Percentiles rank a stretch among this genome's conserved stretches.
Evolutionary conservation across 2,113 vertebrate genomes (phyloP).

Genomic region (Stigmatopora argus): DNA sequence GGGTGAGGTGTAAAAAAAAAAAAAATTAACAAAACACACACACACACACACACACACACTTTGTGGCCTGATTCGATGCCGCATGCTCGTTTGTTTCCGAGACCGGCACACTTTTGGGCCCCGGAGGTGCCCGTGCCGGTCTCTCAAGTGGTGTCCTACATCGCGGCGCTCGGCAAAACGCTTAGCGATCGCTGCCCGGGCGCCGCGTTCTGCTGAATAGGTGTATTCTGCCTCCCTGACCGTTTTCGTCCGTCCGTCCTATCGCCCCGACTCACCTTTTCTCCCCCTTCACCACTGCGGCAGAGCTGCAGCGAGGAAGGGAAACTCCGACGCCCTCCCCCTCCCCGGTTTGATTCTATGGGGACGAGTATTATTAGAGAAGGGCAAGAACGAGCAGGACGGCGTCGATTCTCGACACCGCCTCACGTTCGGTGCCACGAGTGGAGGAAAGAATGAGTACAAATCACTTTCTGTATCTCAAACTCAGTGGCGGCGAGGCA

Average conservation of each 20-base stretch:
- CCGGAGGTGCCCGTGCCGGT: constrained; percentile 46
- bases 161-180: constrained; percentile 60
- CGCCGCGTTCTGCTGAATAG: constrained; percentile 49
- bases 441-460: constrained; percentile 3
- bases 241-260: constrained; percentile 17
- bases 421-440: constrained; percentile 27
- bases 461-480: background rate
- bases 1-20: constrained; percentile 47
- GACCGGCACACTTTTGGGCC: constrained; percentile 62
- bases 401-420: constrained; percentile 8
- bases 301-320: constrained; percentile 27
- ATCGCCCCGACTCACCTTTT: constrained; percentile 23
- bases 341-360: constrained; percentile 27
- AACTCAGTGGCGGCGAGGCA: background rate
- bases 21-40: no score
- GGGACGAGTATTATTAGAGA: constrained; percentile 51
- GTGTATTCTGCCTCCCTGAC: constrained; percentile 22
- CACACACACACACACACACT: constrained; percentile 8
- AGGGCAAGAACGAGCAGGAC: constrained; percentile 29
- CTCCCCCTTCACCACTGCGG: constrained; percentile 35
- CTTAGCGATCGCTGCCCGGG: constrained; percentile 23
- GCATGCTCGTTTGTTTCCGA: constrained; percentile 23
- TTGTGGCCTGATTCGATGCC: constrained; percentile 44
- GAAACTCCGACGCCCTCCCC: constrained; percentile 34
- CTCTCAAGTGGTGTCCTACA: constrained; percentile 69